phyloP scores from a whole-genome alignment of 2,797 vertebrate species.

The Tauraco hartlaubi region DNA sequence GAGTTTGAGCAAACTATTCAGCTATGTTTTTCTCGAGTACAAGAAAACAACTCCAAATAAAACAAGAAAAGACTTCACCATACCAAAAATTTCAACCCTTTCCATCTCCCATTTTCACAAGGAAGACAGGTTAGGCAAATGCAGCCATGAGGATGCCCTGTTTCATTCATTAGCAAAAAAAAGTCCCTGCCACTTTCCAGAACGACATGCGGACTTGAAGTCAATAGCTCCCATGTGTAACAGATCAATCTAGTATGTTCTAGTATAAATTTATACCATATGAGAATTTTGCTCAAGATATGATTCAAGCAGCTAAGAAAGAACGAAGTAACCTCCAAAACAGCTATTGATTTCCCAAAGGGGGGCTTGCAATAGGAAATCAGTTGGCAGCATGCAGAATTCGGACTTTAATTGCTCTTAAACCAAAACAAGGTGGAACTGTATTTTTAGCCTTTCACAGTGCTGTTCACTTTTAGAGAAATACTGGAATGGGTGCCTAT shows the following conservation, averaged over 20 bases:
- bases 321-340: slow-evolving; percentile 2
- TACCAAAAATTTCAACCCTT: neutral
- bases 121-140: neutral
- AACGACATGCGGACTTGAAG: neutral
- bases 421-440: neutral
- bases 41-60: neutral
- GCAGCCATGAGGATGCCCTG: neutral
- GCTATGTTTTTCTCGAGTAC: accelerated
- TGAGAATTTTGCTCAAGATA: neutral
- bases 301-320: neutral
- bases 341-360: slow-evolving; percentile 6
- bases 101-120: neutral
- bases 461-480: neutral
- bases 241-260: neutral
- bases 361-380: neutral
- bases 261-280: neutral
- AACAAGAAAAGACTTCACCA: neutral
- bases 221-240: accelerated
- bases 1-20: neutral
- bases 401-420: slow-evolving; percentile 15
- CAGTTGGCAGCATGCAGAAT: neutral
- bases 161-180: neutral
- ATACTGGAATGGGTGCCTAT: neutral
- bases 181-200: neutral
- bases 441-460: neutral